Evolutionary conservation across 23 tunicate species (phyloP), one percentile per base, ranked within the genome.

Genomic region (Styela plicata): DNA sequence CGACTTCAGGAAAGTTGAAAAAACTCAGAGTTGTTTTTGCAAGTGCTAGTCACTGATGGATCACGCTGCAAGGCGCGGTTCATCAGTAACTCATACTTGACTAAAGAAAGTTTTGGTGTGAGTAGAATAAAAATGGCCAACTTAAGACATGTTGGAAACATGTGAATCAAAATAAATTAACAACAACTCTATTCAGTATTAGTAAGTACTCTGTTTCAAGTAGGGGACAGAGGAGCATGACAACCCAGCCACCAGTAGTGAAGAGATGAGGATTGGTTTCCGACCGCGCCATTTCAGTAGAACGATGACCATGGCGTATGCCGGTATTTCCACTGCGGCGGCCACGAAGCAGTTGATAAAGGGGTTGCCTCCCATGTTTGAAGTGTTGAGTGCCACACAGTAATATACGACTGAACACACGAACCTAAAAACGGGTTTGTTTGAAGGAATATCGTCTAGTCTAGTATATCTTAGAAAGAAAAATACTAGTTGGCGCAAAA

Each of bases 251-350:
- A 70, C 79, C 36, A 80, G 52, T 24, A 86, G 24, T 34, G 89
- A 44, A 22, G 34, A 68, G 69, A 86, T 70, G 62, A 86, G 78
- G 35, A 70, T 61, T 52, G 71, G 67, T 63, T 86, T 86, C 64
- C 89, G 75, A 31, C 89, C 89, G 23, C 33, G 81, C 64, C 66
- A 53, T 76, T 76, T 76, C 66, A 76, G 64, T 5, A 76, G 81
- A 22, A 36, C 30, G 0, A 76, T 53, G 53, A 81, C 86, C 36
- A 81, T 21, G 22, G 82, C 88, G 69, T 84, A 84, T 1, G 95
- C 95, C 27, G 95, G 95, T 35, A 90, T 90, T 61, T 90, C 95
- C 25, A 85, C 89, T 19, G 84, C 70, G 24, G 84, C 95, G 32
- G 90, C 88, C 35, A 90, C 73, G 64, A 90, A 90, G 85, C 88